Conservation (phyloP, 2,797 vertebrate genomes). For the Ptychobarbus kaznakovi region DNA sequence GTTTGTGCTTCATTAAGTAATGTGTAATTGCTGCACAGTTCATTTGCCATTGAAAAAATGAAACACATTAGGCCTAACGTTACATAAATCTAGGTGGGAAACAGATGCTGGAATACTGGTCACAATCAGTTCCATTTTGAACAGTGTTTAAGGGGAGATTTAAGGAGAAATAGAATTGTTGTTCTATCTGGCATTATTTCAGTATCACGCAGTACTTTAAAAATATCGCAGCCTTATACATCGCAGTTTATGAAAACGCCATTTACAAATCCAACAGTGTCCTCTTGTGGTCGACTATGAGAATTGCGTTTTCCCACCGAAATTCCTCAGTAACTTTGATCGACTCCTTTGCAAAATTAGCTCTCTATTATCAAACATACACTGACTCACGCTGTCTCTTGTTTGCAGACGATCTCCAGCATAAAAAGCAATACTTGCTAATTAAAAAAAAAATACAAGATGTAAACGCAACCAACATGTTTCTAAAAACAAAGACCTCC, state of each 20-base stretch:
- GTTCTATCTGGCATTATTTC: neutral
- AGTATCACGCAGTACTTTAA: neutral
- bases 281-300: constrained; percentile 12
- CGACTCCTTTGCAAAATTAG: neutral
- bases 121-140: neutral
- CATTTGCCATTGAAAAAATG: neutral
- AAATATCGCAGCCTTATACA: neutral
- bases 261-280: constrained; percentile 17
- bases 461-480: neutral
- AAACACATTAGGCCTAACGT: neutral
- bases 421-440: too few relatives aligned
- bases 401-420: neutral
- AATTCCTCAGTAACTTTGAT: neutral
- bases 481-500: neutral
- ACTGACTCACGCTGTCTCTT: neutral
- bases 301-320: neutral
- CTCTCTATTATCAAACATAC: neutral
- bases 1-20: neutral
- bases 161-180: too few relatives aligned
- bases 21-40: neutral
- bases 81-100: neutral
- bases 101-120: neutral
- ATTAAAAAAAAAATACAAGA: neutral
- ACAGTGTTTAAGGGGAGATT: neutral
- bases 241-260: neutral